Evolutionary conservation across 2,113 vertebrate species (phyloP), one percentile per base, ranked within the genome.

Genomic region (Callionymus lyra): DNA sequence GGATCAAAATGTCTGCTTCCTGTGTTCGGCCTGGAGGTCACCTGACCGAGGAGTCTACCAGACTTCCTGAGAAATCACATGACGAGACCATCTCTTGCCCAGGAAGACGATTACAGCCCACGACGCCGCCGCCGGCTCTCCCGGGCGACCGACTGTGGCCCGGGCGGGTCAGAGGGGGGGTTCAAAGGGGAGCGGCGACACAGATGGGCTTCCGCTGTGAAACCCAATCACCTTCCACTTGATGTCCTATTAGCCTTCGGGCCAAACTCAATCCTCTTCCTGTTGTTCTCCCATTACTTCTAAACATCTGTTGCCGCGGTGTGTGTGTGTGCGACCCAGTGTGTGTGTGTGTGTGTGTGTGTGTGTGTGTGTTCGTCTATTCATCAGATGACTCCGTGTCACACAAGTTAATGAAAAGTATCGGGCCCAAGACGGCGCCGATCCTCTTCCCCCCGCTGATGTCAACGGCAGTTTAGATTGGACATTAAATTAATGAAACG

Each of bases 141-240:
- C 44, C 8, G 21, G 49, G 47, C 65, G 50, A 40, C 6, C 62
- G 51, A 65, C 59, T 19, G 15, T 15, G 16, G 21, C 41, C 5
- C 4, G 35, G 40, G 44, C 52, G 11, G 52, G 59, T 59, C 17
- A 13, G 41, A 12, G 21, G 10, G 31, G n/a, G 56, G 65, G 46
- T 50, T 51, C 49, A 32, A 56, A 41, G 50, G 52, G 38, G 37
- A 51, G 44, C 44, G 38, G 4, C 44, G 59, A 50, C 60, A 58
- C 81, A 81, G 74, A 83, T 79, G 77, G 73, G 59, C 63, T 59
- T 72, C 61, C 60, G 54, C 38, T 59, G 59, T 73, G 79, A 82
- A 77, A 82, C 82, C 69, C 47, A 50, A 81, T 74, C 63, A 53
- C 47, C 59, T 47, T 65, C 59, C 63, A 61, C 63, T 68, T 56